Base-by-base conservation (phyloP, 2,113 vertebrate species). In the Cheirogaleus medius region DNA sequence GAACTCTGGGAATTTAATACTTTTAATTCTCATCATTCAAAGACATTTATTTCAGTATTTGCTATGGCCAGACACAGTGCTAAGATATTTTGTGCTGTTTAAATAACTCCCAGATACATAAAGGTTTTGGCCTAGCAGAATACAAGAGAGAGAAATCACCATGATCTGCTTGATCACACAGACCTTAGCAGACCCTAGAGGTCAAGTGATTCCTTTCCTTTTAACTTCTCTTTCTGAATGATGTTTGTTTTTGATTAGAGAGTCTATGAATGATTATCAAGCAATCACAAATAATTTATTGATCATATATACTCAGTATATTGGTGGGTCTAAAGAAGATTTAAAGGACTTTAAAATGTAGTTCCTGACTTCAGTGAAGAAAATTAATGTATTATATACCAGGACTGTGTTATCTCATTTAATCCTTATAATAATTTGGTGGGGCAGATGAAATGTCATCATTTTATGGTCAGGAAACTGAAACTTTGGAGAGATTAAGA, bases 11-110 rank as follows among this genome's bases (percentile, higher is more conserved):
- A 37, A 68, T 81, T 69, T 44, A 9, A 63, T 69, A 29, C 44
- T 91, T 94, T 92, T 78, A 89, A 42, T 96, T 94, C 5, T 84
- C 13, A 90, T 83, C 20, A 87, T 92, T 88, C 49, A 39, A 32
- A 92, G 81, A 56, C 39, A 44, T 87, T 89, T 84, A 42, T 94
- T 90, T 84, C 34, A 32, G 32, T 17, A 69, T 27, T 97, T 58
- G 34, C n/a, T 90, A 1, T 82, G 73, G 60, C 10, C 68, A 96
- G 73, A 42, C 32, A 66, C 3, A 29, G 23, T 37, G 71, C 54
- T 83, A 54, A 39, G 74, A 32, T 90, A 78, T 87, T 90, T 76
- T 83, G 42, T 95, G 52, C 47, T 29, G 7, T 60, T 29, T 91
- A 81, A 97, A 21, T 84, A 82, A 37, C 25, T 96, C 32, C 23